Percentiles rank a stretch among this genome's conserved stretches.
phyloP scores from a whole-genome alignment of 2,888 invertebrate genomes.

The Synanthedon myopaeformis region DNA sequence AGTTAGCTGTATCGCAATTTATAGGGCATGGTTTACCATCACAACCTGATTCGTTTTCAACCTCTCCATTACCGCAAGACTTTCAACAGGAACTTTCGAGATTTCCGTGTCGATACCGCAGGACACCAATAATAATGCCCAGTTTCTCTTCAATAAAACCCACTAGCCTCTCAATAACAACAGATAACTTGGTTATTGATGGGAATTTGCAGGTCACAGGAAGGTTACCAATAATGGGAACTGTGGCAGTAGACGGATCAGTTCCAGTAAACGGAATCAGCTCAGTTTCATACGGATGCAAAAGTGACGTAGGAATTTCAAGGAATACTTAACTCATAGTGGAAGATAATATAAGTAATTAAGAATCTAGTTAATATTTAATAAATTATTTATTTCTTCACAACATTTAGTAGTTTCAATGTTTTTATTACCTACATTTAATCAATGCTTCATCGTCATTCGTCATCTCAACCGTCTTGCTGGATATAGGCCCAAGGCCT shows the following conservation, averaged over 20 bases:
- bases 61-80: neutral
- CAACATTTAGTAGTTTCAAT: too few species aligned
- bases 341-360: too few species aligned
- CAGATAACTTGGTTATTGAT: conserved; percentile 24
- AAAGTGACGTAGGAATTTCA: neutral
- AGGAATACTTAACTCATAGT: neutral
- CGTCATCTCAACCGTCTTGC: too few species aligned
- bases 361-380: too few species aligned
- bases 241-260: conserved; percentile 24
- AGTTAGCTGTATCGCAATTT: neutral
- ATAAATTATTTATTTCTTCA: too few species aligned
- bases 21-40: neutral
- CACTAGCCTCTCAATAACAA: conserved; percentile 3
- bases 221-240: conserved; percentile 22
- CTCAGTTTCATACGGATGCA: conserved; percentile 10
- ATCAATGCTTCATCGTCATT: too few species aligned
- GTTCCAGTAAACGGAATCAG: conserved; percentile 21
- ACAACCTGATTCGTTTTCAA: neutral
- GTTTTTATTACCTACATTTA: too few species aligned
- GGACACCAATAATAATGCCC: neutral
- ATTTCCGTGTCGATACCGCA: neutral
- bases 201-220: conserved; percentile 23
- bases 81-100: neutral
- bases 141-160: neutral
- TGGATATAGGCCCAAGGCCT: too few species aligned